Percentiles rank a stretch among this genome's conserved stretches.
Conservation (phyloP, 2,797 vertebrate genomes). For the Sebastes miniatus region DNA sequence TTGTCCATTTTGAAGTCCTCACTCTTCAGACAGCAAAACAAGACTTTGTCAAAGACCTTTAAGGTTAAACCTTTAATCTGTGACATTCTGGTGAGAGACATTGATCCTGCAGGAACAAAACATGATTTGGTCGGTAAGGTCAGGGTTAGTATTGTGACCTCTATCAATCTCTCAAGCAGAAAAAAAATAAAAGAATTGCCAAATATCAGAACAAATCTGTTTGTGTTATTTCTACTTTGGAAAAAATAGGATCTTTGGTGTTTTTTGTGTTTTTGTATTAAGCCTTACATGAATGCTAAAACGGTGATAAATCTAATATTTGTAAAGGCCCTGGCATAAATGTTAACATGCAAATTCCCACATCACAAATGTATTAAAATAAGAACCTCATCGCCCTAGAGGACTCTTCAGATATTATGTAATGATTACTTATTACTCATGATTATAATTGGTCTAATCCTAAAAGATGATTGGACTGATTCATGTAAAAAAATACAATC, state of each 20-base stretch:
- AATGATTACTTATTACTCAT: conserved; percentile 14
- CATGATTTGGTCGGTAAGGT: neutral
- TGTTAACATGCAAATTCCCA: neutral
- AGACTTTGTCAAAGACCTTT: neutral
- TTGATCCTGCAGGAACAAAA: neutral
- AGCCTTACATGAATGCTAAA: neutral
- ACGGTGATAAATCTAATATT: neutral
- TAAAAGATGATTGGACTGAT: conserved; percentile 12
- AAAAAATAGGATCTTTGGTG: neutral
- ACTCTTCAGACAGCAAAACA: neutral
- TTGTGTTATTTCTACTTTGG: neutral
- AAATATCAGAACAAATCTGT: neutral
- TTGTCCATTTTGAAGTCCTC: neutral
- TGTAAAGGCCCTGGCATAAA: neutral
- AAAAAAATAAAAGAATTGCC: neutral
- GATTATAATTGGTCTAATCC: conserved; percentile 21
- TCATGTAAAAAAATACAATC: neutral
- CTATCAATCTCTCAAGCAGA: neutral
- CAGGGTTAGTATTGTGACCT: neutral
- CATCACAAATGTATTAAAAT: neutral
- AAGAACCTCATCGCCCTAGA: neutral
- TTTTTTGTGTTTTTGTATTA: neutral
- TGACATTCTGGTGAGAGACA: neutral
- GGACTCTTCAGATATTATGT: neutral
- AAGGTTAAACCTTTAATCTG: neutral